Base-by-base conservation (phyloP, 2,113 vertebrate species). In the Serinus canaria region DNA sequence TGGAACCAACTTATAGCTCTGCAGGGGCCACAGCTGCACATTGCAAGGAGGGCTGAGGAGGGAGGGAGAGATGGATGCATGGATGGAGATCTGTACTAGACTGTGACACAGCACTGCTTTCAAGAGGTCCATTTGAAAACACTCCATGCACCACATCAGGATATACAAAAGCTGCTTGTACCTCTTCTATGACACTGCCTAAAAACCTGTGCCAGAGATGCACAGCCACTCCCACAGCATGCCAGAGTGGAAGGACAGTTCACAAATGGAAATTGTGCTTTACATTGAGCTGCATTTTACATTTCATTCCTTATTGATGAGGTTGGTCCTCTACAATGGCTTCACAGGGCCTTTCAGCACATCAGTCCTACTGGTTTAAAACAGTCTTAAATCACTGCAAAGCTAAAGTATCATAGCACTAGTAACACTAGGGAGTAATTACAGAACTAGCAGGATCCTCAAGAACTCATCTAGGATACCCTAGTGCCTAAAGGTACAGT, bases 181-280 rank as follows among this genome's bases (percentile, higher is more conserved):
- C 23, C 41, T 76, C 53, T 44, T 50, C 47, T 24, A 5, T 1
- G 3, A 39, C 5, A 6, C 16, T 73, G 41, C 22, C 35, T 78
- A 59, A 76, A 76, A 70, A 15, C 17, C 30, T 0, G 0, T 33
- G 46, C 63, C 2, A 2, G 63, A 62, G 46, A 66, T 44, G 22
- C 17, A 31, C 25, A 49, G 31, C 22, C 15, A 21, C 20, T 49
- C 64, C 55, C 8, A 3, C 0, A 2, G 25, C 25, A 24, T 2
- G 10, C 37, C 39, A 19, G 50, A 60, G 21, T 4, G 6, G 44
- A 83, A 83, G 23, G 37, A 74, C 11, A 49, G 35, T 23, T 74
- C 74, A 37, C n/a, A 90, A 70, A 13, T 12, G 15, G n/a, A 41
- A 94, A 53, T 12, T 49, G 24, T 70, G 31, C 52, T 75, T 90